These are phyloP conservation scores for Cassiopea andromeda DNA, from an alignment of 30 jellyfish, hydroid and myxozoan species.

Conservation along the genomic window DNA sequence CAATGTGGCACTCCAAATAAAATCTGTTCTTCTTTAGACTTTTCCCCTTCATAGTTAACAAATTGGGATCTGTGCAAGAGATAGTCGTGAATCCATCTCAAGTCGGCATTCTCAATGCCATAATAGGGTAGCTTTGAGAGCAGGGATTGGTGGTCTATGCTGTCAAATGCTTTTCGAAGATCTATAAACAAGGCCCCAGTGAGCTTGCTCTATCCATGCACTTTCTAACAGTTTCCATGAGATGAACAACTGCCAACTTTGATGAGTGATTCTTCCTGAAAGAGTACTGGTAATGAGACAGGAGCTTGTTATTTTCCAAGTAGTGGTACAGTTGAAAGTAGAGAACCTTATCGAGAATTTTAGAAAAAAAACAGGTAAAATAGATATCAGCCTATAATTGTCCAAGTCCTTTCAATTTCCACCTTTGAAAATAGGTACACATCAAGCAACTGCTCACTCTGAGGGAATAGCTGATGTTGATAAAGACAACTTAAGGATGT, in stretches of 20 bases:
- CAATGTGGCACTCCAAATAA: constrained; percentile 76
- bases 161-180: constrained; percentile 33
- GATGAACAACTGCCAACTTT: constrained; percentile 23
- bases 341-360: constrained; percentile 46
- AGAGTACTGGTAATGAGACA: constrained; percentile 29
- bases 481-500: constrained; percentile 49
- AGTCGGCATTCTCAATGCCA: constrained; percentile 47
- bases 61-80: constrained; percentile 64
- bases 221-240: constrained; percentile 23
- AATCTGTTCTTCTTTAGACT: constrained; percentile 44
- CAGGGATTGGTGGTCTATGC: constrained; percentile 54
- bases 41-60: constrained; percentile 68
- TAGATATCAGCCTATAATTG: constrained; percentile 54
- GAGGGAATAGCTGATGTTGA: constrained; percentile 47
- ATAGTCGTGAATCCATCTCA: constrained; percentile 50
- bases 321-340: constrained; percentile 38
- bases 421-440: constrained; percentile 56
- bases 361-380: constrained; percentile 31
- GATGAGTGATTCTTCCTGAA: constrained; percentile 32
- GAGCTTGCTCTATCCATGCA: constrained; percentile 41
- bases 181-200: constrained; percentile 44
- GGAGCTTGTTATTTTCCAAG: constrained; percentile 15
- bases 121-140: constrained; percentile 40
- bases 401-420: constrained; percentile 44
- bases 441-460: constrained; percentile 54